Evolutionary conservation across 2,113 vertebrate species (phyloP).

Genomic region (Corydoras maculifer): DNA sequence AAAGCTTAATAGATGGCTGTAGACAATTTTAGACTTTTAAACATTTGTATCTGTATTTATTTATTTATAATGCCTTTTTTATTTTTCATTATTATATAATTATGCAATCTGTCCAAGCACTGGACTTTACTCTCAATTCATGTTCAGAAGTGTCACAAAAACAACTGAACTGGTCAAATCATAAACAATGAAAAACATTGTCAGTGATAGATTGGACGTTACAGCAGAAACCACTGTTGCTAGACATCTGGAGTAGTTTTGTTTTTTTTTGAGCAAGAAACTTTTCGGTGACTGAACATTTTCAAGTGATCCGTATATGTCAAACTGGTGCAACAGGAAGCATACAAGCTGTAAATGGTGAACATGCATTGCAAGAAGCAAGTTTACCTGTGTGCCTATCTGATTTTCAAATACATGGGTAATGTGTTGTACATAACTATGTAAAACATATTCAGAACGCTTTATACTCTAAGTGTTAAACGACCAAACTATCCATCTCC

Average conservation of each 20-base stretch:
- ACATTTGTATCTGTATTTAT: conserved; percentile 33
- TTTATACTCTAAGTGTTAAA: conserved; percentile 17
- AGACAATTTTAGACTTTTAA: conserved; percentile 23
- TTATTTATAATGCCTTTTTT: conserved; percentile 21
- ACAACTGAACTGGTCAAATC: conserved; percentile 23
- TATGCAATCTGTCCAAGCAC: conserved; percentile 44
- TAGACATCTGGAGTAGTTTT: conserved; percentile 1
- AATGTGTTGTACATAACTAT: conserved; percentile 40
- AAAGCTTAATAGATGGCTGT: conserved; percentile 39
- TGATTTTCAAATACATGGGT: conserved; percentile 32
- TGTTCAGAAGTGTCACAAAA: conserved; percentile 38
- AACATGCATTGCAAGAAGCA: conserved; percentile 28
- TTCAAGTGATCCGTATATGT: conserved; percentile 29
- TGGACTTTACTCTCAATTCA: conserved; percentile 27
- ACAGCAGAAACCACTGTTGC: not conserved
- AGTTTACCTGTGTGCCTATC: conserved; percentile 44
- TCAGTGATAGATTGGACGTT: conserved; percentile 14
- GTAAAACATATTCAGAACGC: conserved; percentile 33
- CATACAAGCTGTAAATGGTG: conserved; percentile 28
- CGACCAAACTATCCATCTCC: conserved; percentile 11
- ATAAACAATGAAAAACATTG: conserved; percentile 6
- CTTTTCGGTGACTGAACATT: conserved; percentile 30
- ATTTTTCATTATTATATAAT: conserved; percentile 30
- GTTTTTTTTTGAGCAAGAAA: conserved; percentile 2
- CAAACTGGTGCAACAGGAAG: conserved; percentile 27